phyloP scores from a whole-genome alignment of 2,797 vertebrate genomes.

The Myotis daubentonii region DNA sequence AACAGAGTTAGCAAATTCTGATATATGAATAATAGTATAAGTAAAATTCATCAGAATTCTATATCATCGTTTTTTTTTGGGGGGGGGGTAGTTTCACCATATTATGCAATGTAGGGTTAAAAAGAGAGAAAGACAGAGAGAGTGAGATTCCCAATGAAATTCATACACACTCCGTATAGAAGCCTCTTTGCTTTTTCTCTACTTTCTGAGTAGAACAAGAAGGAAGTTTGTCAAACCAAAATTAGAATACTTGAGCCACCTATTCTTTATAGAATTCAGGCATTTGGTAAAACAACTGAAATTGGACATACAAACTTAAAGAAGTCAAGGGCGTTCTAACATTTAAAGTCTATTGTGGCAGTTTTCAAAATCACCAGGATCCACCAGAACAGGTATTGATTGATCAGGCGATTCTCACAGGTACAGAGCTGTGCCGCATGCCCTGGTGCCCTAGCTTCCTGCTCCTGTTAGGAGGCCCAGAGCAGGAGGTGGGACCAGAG shows the following conservation, averaged over 20 bases:
- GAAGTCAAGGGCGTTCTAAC: neutral
- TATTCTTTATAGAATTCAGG: conserved; percentile 67
- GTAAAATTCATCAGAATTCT: neutral
- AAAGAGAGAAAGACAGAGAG: neutral
- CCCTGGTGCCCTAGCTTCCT: neutral
- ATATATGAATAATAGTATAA: neutral
- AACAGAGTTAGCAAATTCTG: neutral
- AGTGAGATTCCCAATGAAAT: neutral
- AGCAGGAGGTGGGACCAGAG: neutral
- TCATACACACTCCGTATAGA: neutral
- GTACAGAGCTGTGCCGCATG: neutral
- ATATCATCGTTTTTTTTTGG: neutral
- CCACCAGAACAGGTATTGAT: neutral
- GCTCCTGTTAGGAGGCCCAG: neutral
- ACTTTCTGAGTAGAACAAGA: conserved; percentile 53
- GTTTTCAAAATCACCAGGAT: conserved; percentile 40
- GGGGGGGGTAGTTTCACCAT: neutral
- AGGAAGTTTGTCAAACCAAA: conserved; percentile 60
- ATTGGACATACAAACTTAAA: neutral
- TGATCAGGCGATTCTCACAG: neutral
- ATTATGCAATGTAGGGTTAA: conserved; percentile 38
- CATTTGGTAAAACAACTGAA: conserved; percentile 41
- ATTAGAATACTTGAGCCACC: conserved; percentile 31
- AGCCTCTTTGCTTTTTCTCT: conserved; percentile 39
- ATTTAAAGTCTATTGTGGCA: neutral